Evolutionary conservation across 2,888 invertebrate species (phyloP), one percentile per base, ranked within the genome.

Genomic region (Megamerina dolium): DNA sequence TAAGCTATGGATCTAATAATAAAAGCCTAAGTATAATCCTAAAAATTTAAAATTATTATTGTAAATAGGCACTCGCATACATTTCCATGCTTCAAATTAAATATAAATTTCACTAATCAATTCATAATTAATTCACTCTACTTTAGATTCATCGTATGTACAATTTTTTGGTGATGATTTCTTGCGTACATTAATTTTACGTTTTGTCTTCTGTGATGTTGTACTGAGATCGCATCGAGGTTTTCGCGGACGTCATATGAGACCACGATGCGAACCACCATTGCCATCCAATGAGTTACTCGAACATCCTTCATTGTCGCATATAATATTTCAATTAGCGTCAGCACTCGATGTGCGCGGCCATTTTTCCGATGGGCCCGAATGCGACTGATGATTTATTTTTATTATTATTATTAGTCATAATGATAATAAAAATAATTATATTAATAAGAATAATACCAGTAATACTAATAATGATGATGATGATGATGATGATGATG

Each of bases 141-240:
- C 19, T 20, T 37, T 16, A 84, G 85, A 84, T 64, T 73, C 78
- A 35, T 78, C 79, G 46, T 84, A 81, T 70, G 75, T 92, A 54
- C 85, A 89, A 73, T 94, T 94, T 74, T 87, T 94, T 74, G 90
- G 92, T 31, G 95, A 96, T 72, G 94, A 95, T 66, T 96, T 94
- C 74, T 77, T 96, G 54, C 83, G 95, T 48, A 78, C 93, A 48
- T 74, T 94, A 49, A 77, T 94, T 51, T 77, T 93, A 53, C 83
- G 95, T 51, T 95, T 87, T 75, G 83, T 94, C 53, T 95, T 96
- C 78, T 95, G 94, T 75, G 88, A 89, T 75, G 85, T 89, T 59
- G 86, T 89, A 37, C 75, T 95, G 54, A 83, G 89, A 55, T 77
- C 91, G 63, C 95, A 96, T 74, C 82, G 91, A 51, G 83, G 85